Percentiles rank a stretch among this genome's conserved stretches.
Evolutionary conservation across 2,113 vertebrate species (phyloP).

Genomic region (Corythornis vintsioides): DNA sequence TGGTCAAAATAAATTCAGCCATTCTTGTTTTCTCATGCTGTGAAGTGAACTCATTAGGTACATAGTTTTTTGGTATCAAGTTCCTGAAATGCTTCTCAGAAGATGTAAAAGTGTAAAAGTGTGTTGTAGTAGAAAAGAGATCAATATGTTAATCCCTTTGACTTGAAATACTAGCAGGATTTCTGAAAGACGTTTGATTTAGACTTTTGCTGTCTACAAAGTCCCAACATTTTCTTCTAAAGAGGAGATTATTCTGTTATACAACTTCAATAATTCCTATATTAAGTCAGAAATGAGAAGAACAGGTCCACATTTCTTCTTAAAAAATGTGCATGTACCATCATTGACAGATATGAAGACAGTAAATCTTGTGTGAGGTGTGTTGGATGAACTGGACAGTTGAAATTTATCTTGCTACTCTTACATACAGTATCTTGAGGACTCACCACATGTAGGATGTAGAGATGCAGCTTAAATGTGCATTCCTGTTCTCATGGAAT

Average conservation of each 20-base stretch:
- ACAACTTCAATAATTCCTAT: background rate
- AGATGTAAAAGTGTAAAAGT: background rate
- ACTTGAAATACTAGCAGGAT: background rate
- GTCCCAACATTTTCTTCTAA: background rate
- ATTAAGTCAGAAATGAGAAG: background rate
- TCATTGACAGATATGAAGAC: background rate
- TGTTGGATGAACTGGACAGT: background rate
- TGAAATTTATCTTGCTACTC: background rate
- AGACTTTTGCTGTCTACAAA: background rate
- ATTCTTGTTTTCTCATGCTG: background rate
- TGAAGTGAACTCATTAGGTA: background rate
- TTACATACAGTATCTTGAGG: background rate
- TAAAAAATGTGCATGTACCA: background rate
- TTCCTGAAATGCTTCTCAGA: background rate
- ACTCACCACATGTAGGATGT: background rate
- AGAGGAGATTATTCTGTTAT: background rate
- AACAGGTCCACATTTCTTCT: background rate
- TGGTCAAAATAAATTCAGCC: background rate
- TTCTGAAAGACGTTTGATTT: background rate
- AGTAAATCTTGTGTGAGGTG: background rate
- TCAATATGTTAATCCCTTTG: background rate
- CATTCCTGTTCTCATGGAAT: background rate
- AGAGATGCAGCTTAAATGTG: background rate
- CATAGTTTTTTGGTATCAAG: background rate
- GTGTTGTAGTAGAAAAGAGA: background rate